Base-by-base conservation (phyloP, 2,888 invertebrate species). In the Harpalus rufipes region DNA sequence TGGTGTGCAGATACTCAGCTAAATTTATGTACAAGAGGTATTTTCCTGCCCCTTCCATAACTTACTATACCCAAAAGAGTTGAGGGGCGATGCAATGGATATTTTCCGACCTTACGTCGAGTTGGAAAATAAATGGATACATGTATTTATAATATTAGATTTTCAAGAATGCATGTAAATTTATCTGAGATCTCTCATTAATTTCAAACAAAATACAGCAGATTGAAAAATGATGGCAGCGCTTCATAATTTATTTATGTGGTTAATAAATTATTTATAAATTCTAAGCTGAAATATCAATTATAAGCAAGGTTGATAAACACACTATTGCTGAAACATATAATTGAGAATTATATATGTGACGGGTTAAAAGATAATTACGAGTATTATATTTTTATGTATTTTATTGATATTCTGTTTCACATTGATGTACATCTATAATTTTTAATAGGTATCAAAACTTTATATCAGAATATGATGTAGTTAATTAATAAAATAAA, bases 1-100 rank as follows among this genome's bases (percentile, higher is more conserved):
- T 51, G 76, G 51, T 76, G 51, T 76, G 76, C 76, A 76, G 76
- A 76, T 76, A 76, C 14, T 76, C 51, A 18, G 44, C n/a, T 51
- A 51, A 76, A 76, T 76, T 76, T 76, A 76, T 76, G 51, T 51
- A 44, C 76, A 10, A 41, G 72, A 21, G 32, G 32, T 32, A 39
- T n/a, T 68, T 68, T 32, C 32, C 68, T 32, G 68, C 68, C 68
- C 14, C 68, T 21, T 8, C 59, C 16, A 8, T 59, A 12, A 1
- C 63, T 12, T 25, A n/a, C 14, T 68, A 12, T 39, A 39, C 68
- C 68, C 68, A 68, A 68, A 68, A 68, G 39, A 63, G 63, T 21
- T 21, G 25, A 32, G 68, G 12, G n/a, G 32, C 25, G 25, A 25
- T 6, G 25, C 68, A 32, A 68, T 68, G 39, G 68, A 68, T 41